A percentile compares a stretch with the other conserved stretches of the same genome.
These are phyloP conservation scores for Anguilla anguilla DNA, from an alignment of 2,797 vertebrate genomes.

Conservation along the genomic window DNA sequence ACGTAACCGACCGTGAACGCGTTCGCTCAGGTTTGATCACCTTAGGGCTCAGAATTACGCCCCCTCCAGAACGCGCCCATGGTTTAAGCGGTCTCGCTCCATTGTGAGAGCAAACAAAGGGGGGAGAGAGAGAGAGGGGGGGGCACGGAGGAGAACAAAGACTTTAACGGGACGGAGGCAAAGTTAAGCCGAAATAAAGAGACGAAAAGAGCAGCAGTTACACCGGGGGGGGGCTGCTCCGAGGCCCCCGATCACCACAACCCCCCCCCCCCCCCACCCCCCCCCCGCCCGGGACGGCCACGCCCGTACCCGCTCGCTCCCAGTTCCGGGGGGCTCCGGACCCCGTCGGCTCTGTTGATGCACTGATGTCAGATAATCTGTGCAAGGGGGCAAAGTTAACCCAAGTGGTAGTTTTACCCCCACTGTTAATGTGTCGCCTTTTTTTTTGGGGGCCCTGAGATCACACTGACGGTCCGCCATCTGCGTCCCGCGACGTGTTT, in stretches of 20 bases:
- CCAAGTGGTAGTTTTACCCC: neutral
- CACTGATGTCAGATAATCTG: neutral
- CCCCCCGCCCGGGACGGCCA: neutral
- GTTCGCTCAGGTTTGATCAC: neutral
- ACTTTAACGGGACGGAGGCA: neutral
- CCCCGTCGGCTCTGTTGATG: neutral
- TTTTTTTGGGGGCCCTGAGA: neutral
- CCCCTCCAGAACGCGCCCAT: neutral
- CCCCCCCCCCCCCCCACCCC: no score
- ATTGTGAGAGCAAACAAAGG: constrained; percentile 7
- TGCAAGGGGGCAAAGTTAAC: neutral
- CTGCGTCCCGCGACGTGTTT: neutral
- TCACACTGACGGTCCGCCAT: neutral
- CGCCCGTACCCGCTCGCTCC: neutral
- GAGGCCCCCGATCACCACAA: neutral
- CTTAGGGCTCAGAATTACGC: neutral
- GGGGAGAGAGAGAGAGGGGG: neutral
- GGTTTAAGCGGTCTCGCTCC: neutral
- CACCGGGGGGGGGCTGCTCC: neutral
- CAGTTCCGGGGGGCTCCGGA: neutral
- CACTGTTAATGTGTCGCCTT: neutral
- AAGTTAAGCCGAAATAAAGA: neutral
- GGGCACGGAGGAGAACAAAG: neutral
- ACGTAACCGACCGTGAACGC: neutral
- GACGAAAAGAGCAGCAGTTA: neutral